Conservation (phyloP, 2,888 invertebrate genomes). For the Scrobipalpa atriplicella region DNA sequence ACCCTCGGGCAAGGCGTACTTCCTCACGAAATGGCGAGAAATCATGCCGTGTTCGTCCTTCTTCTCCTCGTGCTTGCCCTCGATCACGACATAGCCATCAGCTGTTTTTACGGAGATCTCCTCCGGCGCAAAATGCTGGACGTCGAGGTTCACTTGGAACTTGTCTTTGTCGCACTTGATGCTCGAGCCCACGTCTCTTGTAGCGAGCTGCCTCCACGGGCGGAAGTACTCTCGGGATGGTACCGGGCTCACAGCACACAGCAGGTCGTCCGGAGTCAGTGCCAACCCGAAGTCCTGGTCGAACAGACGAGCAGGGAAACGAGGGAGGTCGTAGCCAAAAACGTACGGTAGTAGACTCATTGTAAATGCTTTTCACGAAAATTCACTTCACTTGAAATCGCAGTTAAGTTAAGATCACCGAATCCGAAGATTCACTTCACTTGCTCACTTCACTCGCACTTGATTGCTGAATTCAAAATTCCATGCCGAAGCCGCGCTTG, state of each 20-base stretch:
- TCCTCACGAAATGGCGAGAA: slow-evolving; percentile 87
- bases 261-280: slow-evolving; percentile 63
- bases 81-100: slow-evolving; percentile 85
- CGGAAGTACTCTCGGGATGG: slow-evolving; percentile 56
- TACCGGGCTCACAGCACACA: slow-evolving; percentile 46
- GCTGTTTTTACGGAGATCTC: slow-evolving; percentile 89
- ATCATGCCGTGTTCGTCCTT: slow-evolving; percentile 87
- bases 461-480: slow-evolving; percentile 42
- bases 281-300: slow-evolving; percentile 70
- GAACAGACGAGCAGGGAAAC: slow-evolving; percentile 51
- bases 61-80: slow-evolving; percentile 90
- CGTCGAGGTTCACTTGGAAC: slow-evolving; percentile 86
- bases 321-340: slow-evolving; percentile 49
- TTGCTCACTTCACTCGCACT: slow-evolving; percentile 35
- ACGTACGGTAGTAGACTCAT: slow-evolving; percentile 61
- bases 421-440: slow-evolving; percentile 22
- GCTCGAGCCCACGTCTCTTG: slow-evolving; percentile 73
- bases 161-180: slow-evolving; percentile 82
- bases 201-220: slow-evolving; percentile 64
- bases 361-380: slow-evolving; percentile 35
- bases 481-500: slow-evolving; percentile 30
- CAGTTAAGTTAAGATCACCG: slow-evolving; percentile 12
- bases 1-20: slow-evolving; percentile 87
- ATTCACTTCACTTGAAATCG: background rate
- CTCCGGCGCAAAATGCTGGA: slow-evolving; percentile 87